phyloP scores from a whole-genome alignment of 2,797 vertebrate species.

The Hippocampus kuda region DNA sequence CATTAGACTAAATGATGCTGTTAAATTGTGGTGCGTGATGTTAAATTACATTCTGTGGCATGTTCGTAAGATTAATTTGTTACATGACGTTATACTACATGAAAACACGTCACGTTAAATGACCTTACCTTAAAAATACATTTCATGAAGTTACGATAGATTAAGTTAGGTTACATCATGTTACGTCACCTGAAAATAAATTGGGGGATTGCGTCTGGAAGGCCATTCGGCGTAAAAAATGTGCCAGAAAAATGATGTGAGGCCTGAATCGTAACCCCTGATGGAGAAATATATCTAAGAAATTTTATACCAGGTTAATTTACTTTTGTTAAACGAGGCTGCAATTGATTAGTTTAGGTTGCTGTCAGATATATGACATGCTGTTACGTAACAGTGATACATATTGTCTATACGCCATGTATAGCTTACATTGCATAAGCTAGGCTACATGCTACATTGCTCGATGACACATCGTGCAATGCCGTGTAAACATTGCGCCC shows the following conservation, averaged over 20 bases:
- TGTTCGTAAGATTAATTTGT: no score
- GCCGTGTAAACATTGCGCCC: neutral
- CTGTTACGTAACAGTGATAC: neutral
- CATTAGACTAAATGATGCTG: neutral
- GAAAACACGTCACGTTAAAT: neutral
- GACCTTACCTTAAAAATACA: no score
- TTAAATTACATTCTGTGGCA: neutral
- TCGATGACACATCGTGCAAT: neutral
- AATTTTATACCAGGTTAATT: no score
- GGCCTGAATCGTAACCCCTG: no score
- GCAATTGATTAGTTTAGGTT: neutral
- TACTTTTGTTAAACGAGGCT: neutral
- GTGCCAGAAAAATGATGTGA: no score
- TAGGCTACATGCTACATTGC: neutral
- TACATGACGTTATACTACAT: neutral
- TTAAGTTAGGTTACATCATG: no score
- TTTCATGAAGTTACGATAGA: no score
- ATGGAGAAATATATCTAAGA: no score
- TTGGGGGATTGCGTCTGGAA: no score
- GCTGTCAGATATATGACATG: neutral
- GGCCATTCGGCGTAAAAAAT: no score
- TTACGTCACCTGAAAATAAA: no score
- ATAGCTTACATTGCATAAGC: no score
- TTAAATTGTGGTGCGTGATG: neutral
- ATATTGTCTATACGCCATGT: neutral